Evolutionary conservation across 2,888 invertebrate species (phyloP).

Genomic region (Tenthredo distinguenda): DNA sequence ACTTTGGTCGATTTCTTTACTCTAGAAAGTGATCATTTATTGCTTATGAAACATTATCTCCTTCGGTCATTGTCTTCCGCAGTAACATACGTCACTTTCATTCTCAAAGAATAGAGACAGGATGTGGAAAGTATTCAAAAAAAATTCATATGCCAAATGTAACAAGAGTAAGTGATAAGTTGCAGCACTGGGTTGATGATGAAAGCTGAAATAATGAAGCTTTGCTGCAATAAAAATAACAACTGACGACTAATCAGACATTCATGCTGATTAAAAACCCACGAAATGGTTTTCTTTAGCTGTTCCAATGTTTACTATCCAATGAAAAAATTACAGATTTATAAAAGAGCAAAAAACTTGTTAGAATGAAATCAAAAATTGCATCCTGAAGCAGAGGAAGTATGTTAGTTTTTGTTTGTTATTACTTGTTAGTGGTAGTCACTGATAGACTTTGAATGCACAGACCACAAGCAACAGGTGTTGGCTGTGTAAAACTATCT

Average conservation of each 20-base stretch:
- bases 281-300: background rate
- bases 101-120: background rate
- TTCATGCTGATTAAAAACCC: background rate
- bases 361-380: constrained; percentile 7
- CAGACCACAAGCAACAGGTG: constrained; percentile 87
- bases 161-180: background rate
- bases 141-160: background rate
- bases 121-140: background rate
- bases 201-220: background rate
- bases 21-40: background rate
- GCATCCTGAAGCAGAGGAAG: constrained; percentile 36
- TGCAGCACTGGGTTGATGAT: background rate
- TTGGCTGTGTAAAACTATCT: constrained; percentile 85
- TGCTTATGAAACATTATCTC: background rate
- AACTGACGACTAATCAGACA: background rate
- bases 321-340: background rate
- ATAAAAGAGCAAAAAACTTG: background rate
- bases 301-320: background rate
- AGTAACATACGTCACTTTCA: background rate
- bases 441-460: constrained; percentile 89
- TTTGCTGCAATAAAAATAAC: background rate
- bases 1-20: background rate
- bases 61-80: background rate
- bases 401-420: constrained; percentile 5
- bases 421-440: constrained; percentile 89